These are phyloP conservation scores for Teleogryllus occipitalis DNA, from an alignment of 1,140 invertebrate species.

Conservation along the genomic window DNA sequence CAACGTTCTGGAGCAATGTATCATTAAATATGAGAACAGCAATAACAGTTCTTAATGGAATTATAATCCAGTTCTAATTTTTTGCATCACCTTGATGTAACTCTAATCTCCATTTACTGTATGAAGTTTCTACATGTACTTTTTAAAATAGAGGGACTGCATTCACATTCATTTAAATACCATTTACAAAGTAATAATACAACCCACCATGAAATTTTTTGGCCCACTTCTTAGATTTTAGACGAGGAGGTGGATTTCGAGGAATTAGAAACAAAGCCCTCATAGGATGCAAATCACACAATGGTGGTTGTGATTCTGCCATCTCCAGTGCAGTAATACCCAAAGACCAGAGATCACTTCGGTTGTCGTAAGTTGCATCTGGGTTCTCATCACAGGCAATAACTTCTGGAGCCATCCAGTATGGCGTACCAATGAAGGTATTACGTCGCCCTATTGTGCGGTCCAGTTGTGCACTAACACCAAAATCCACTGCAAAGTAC, in stretches of 20 bases:
- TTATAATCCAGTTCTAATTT: background rate
- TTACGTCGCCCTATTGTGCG: conserved; percentile 96
- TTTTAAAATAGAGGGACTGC: background rate
- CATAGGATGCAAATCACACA: conserved; percentile 99
- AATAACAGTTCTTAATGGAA: background rate
- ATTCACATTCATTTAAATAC: background rate
- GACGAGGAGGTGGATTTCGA: conserved; percentile 88
- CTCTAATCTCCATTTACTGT: background rate
- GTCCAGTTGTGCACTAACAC: conserved; percentile 97
- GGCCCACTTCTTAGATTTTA: conserved; percentile 98
- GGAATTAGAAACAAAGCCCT: conserved; percentile 97
- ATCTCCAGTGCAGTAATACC: conserved; percentile 99
- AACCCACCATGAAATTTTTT: conserved; percentile 79
- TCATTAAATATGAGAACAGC: no score
- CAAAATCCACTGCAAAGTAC: conserved; percentile 88
- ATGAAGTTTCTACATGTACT: no score
- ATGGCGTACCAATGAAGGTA: conserved; percentile 99
- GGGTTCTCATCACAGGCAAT: conserved; percentile 99
- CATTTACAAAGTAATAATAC: no score
- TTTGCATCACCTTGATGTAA: background rate
- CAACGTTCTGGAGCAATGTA: no score
- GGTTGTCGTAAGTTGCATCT: conserved; percentile 98
- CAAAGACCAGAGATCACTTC: conserved; percentile 96
- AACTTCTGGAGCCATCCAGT: conserved; percentile 97
- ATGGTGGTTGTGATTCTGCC: conserved; percentile 98